phyloP scores from a whole-genome alignment of 2,797 vertebrate genomes.

The Acridotheres tristis region DNA sequence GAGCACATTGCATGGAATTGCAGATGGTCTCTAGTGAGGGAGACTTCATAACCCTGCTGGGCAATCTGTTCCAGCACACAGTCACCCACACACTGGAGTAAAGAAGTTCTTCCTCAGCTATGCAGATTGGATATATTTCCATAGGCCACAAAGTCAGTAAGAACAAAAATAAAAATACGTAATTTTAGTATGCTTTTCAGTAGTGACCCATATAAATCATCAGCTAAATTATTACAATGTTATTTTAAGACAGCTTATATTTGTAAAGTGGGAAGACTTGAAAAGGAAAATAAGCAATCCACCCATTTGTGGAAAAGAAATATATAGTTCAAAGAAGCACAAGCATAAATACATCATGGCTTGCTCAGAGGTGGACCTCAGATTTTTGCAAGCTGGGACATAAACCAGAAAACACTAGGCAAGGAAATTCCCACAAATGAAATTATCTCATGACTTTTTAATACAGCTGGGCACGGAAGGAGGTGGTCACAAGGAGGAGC shows the following conservation, averaged over 20 bases:
- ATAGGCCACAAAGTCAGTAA: background rate
- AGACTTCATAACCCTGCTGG: background rate
- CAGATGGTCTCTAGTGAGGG: background rate
- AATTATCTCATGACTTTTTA: background rate
- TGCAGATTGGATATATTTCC: background rate
- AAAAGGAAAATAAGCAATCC: background rate
- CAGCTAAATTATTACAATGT: background rate
- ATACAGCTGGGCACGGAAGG: accelerated
- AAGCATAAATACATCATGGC: background rate
- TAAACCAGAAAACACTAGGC: background rate
- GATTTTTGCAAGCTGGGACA: background rate
- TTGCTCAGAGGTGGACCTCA: background rate
- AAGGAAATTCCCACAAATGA: background rate
- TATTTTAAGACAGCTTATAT: background rate
- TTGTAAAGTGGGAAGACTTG: background rate
- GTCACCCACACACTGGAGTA: background rate
- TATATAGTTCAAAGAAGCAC: background rate
- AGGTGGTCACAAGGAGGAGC: background rate
- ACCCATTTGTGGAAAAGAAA: background rate
- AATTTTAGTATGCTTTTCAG: background rate
- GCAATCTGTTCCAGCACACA: background rate
- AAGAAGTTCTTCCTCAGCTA: background rate
- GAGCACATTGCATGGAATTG: background rate
- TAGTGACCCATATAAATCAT: background rate
- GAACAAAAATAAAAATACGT: background rate